phyloP scores from a whole-genome alignment of 2,888 invertebrate genomes.

The Bursaphelenchus okinawaensis region DNA sequence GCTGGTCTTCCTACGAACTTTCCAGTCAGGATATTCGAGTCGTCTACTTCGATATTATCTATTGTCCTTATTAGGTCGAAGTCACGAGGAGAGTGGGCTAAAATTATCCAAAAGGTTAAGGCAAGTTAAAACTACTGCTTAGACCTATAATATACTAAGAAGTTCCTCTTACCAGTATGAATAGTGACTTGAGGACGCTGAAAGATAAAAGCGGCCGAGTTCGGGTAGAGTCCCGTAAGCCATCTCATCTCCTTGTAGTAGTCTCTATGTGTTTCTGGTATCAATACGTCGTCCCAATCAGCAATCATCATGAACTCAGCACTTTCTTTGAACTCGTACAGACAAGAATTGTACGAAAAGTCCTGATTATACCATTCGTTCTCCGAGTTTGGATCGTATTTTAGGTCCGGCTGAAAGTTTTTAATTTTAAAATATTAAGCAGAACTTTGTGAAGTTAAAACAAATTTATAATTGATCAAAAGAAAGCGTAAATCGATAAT shows the following conservation, averaged over 20 bases:
- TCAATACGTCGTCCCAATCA: slow-evolving; percentile 34
- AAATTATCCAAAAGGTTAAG: slow-evolving; percentile 5
- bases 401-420: slow-evolving; percentile 18
- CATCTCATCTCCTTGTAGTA: slow-evolving; percentile 20
- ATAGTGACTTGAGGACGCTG: slow-evolving; percentile 17
- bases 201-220: slow-evolving; percentile 26
- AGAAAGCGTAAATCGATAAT: no score
- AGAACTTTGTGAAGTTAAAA: no score
- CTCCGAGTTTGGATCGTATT: slow-evolving; percentile 34
- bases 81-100: slow-evolving; percentile 6
- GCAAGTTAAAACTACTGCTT: no score
- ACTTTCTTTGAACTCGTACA: slow-evolving; percentile 34
- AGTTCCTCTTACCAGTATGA: slow-evolving; percentile 9
- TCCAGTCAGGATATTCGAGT: slow-evolving; percentile 9
- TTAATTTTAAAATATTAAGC: not conserved
- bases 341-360: slow-evolving; percentile 23
- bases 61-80: slow-evolving; percentile 4
- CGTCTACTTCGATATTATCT: slow-evolving; percentile 13
- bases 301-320: slow-evolving; percentile 32
- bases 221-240: slow-evolving; percentile 19
- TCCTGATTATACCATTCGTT: slow-evolving; percentile 29
- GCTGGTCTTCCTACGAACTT: slow-evolving; percentile 24
- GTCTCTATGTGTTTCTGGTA: slow-evolving; percentile 19
- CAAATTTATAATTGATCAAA: no score
- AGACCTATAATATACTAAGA: no score